A percentile compares a stretch with the other conserved stretches of the same genome.
Conservation (phyloP, 2,888 invertebrate genomes). For the Watsonalla cultraria region DNA sequence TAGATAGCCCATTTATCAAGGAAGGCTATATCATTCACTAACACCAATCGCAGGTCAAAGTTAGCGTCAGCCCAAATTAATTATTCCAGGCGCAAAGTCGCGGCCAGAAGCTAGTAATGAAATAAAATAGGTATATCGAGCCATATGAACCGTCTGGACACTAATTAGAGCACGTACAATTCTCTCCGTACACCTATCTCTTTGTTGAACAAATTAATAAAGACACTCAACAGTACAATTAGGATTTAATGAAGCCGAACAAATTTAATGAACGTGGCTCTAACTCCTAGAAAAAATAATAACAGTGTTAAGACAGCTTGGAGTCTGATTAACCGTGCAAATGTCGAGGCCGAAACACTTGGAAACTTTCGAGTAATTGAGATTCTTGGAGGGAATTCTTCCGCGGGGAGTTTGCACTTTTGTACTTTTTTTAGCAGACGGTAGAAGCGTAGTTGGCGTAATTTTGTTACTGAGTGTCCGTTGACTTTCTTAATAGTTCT, state of each 20-base stretch:
- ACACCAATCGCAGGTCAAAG: too few species aligned
- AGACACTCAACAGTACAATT: neutral
- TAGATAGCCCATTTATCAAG: too few species aligned
- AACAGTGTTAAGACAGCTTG: conserved; percentile 1
- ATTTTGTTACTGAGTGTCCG: neutral
- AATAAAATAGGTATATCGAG: too few species aligned
- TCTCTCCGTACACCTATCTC: neutral
- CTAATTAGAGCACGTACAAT: neutral
- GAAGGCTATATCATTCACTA: too few species aligned
- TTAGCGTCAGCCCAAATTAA: too few species aligned
- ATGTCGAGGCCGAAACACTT: conserved; percentile 11
- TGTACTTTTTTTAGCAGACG: neutral
- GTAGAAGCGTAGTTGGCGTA: neutral
- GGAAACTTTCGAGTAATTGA: conserved; percentile 10
- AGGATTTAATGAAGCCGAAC: neutral
- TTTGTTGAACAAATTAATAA: neutral
- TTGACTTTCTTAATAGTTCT: neutral
- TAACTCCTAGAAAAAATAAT: neutral
- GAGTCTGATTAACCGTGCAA: conserved; percentile 8
- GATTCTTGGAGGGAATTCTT: conserved; percentile 9
- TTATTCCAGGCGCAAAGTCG: too few species aligned
- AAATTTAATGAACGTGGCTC: neutral
- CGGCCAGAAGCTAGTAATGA: too few species aligned
- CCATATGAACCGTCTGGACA: too few species aligned
- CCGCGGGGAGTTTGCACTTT: conserved; percentile 4